Evolutionary conservation across 1,140 invertebrate species (phyloP), one percentile per base, ranked within the genome.

Genomic region (Sinonovacula constricta): DNA sequence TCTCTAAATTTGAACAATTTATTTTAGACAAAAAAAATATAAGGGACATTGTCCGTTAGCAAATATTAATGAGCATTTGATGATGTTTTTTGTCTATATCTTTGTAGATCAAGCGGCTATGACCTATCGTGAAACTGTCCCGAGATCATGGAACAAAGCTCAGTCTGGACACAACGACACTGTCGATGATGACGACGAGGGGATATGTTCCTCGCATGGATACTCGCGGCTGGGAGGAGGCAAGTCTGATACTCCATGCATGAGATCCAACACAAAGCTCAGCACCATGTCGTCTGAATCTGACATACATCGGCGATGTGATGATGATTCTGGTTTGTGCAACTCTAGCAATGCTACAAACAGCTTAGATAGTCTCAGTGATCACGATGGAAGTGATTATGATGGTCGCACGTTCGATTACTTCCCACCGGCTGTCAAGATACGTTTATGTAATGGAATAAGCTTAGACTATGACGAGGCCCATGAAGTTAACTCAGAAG

Each of bases 381-480:
- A 78, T 36, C 77, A 78, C 3, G 85, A 84, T 51, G 63, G 60
- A 59, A 81, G 75, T 36, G 83, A 83, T 3, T 81, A 81, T 28
- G 84, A 85, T 30, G 77, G 81, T 15, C 39, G 74, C 39, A 70
- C 45, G 15, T 79, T 81, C 59, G 83, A 86, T 71, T 86, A 85
- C 63, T 83, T 78, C 57, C 82, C 70, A 2, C 68, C 63, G 22
- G 53, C 72, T 34, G 59, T 79, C 26, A 75, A 82, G 45, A 67
- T 65, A 14, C 59, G 56, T 18, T 67, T 62, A 22, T 57, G 71
- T 28, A 56, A 59, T 75, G 79, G 66, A 33, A 39, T 69, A 33
- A 65, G 63, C 12, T 69, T 84, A 15, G 79, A 86, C 14, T 88
- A 84, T 67, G 87, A 88, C 71, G 87, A 87, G 69, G 87, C 83